Evolutionary conservation across 2,888 invertebrate species (phyloP), one percentile per base, ranked within the genome.

Genomic region (Bombylius discolor): DNA sequence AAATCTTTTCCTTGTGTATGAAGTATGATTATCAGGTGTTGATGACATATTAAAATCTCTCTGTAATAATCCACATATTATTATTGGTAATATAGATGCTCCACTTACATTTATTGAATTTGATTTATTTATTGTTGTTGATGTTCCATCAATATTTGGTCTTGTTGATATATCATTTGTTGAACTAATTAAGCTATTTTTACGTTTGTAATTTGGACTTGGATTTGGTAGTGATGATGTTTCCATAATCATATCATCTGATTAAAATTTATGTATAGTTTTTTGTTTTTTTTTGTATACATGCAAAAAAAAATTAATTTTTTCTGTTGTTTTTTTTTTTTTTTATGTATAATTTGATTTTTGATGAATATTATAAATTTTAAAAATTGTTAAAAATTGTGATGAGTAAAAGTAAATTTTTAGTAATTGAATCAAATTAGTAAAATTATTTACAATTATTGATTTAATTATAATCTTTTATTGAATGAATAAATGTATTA

Each of bases 31-130:
- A 39, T 56, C 34, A 36, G 31, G 47, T 47, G 44, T 12, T 34
- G 47, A 39, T 42, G 55, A 14, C 52, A 55, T 46, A 55, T 55
- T 45, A 55, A 70, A 64, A 36, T 70, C 71, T 42, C 67, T 68
- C 55, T 72, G 76, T 42, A 78, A 63, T 44, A 78, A 68, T 56
- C 76, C 76, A 58, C 76, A 76, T 42, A 78, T 68, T 60, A 77
- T 74, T 32, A 77, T 68, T 56, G 78, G 78, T 62, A 77, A 69
- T 53, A 70, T 69, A 50, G 71, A 66, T 36, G 72, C 68, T 61
- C 73, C 74, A 58, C 68, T 60, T 7, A 63, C 64, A 52, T 65
- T 66, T 39, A 70, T 52, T 13, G 67, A 50, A 32, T 59, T 56
- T 52, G 57, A 11, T 42, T 8, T 8, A 42, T 42, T 45, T 36